Base-by-base conservation (phyloP, 2,797 vertebrate species). In the Somateria mollissima region DNA sequence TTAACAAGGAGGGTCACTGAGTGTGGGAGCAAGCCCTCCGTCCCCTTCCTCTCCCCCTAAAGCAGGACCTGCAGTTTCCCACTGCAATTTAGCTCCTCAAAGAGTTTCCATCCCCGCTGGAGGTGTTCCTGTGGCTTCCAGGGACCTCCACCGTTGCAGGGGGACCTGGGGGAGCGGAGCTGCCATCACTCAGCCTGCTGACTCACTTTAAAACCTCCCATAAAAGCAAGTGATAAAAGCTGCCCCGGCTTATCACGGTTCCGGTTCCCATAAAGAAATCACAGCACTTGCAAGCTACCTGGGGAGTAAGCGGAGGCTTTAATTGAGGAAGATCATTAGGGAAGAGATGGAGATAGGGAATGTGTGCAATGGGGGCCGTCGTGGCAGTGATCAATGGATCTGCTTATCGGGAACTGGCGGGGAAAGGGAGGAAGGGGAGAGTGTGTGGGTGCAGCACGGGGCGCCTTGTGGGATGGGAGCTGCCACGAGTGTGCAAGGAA, bases 331-430 rank as follows among this genome's bases (percentile, higher is more conserved):
- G 88, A 47, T 88, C 6, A 1, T 79, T 56, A 64, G 64, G 69
- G 32, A 18, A 34, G 79, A 95, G 39, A 56, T 21, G 37, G 32
- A 84, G 57, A 60, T 15, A 45, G 43, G 67, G 70, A 19, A 82
- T 34, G 47, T 15, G 57, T 51, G 62, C 10, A 54, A 2, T 0
- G 12, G 41, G 21, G 28, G 47, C 39, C 72, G 54, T 36, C 32
- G 2, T 0, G 1, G 21, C 53, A n/a, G 16, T 1, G 34, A 54
- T 49, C 0, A 0, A 5, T 32, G 36, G 53, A 32, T 74, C 56
- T 69, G 41, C 60, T 71, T 53, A 24, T 41, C 41, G 15, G 47
- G 45, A 69, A 36, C 57, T 41, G 45, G 32, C 0, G 4, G 41
- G 36, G 47, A 49, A 73, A 39, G 74, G 51, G 22, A 78, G 67